Percentiles rank a stretch among this genome's conserved stretches.
Conservation (phyloP, 2,797 vertebrate species). For the Mus spretus region DNA sequence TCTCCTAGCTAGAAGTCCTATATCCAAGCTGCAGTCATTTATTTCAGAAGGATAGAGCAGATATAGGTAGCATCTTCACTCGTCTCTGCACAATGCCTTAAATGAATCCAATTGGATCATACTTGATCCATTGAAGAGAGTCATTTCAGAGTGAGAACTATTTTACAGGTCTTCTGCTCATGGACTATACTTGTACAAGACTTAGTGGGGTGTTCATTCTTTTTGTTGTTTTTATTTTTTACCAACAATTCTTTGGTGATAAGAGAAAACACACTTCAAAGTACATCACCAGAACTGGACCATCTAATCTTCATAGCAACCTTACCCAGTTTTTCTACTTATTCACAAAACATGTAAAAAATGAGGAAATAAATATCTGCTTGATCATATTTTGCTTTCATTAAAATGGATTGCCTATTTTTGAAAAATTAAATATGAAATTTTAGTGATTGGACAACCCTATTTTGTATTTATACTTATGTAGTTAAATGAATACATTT, state of each 20-base stretch:
- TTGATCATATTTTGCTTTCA: not conserved
- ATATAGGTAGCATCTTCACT: conserved; percentile 11
- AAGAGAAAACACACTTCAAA: conserved; percentile 8
- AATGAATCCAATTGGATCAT: not conserved
- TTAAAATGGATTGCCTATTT: not conserved
- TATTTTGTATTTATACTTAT: not conserved
- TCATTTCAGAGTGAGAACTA: not conserved
- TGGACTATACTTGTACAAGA: not conserved
- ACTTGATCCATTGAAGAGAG: not conserved
- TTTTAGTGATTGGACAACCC: not conserved
- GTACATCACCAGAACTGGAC: not conserved
- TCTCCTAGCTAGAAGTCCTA: not conserved
- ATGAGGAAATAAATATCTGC: not conserved
- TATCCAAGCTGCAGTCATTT: not conserved
- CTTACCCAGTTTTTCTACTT: not conserved
- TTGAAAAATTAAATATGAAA: conserved; percentile 54
- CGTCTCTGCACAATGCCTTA: conserved; percentile 23
- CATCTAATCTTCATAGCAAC: not conserved
- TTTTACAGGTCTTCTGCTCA: not conserved
- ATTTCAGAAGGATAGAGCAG: not conserved
- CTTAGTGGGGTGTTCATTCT: not conserved
- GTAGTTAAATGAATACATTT: not conserved
- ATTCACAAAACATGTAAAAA: not conserved
- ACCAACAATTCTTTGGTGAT: not conserved
- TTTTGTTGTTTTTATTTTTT: not conserved